Conservation (phyloP, 2,113 vertebrate species). For the Gymnocephalus cernua region DNA sequence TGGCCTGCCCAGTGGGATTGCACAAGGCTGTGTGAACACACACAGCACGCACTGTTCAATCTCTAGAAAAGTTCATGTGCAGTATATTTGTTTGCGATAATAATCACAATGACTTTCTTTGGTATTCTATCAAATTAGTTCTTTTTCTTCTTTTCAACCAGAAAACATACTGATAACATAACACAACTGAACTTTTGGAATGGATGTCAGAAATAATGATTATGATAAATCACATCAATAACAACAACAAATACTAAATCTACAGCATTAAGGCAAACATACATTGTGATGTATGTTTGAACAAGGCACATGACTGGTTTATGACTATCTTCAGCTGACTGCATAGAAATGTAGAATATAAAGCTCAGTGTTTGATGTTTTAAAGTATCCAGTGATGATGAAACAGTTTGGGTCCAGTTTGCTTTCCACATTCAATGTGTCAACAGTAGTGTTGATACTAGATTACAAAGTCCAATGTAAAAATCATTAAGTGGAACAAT, state of each 20-base stretch:
- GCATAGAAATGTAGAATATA: background rate
- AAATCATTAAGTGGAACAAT: background rate
- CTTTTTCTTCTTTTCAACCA: background rate
- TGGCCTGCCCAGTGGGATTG: conserved; percentile 24
- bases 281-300: background rate
- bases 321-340: background rate
- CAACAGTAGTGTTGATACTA: background rate
- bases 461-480: conserved; percentile 16
- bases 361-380: background rate
- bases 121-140: too few relatives aligned
- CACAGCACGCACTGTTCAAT: background rate
- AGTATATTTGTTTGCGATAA: background rate
- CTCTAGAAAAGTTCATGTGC: too few relatives aligned
- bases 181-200: background rate
- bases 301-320: background rate
- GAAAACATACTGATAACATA: background rate
- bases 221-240: background rate
- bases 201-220: background rate
- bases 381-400: background rate
- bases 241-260: background rate
- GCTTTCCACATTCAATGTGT: background rate
- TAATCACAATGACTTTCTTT: background rate
- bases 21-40: conserved; percentile 10
- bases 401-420: conserved; percentile 2
- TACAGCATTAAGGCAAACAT: background rate